A percentile compares a stretch with the other conserved stretches of the same genome.
Conservation (phyloP, 2,888 invertebrate species). For the Pollenia amentaria region DNA sequence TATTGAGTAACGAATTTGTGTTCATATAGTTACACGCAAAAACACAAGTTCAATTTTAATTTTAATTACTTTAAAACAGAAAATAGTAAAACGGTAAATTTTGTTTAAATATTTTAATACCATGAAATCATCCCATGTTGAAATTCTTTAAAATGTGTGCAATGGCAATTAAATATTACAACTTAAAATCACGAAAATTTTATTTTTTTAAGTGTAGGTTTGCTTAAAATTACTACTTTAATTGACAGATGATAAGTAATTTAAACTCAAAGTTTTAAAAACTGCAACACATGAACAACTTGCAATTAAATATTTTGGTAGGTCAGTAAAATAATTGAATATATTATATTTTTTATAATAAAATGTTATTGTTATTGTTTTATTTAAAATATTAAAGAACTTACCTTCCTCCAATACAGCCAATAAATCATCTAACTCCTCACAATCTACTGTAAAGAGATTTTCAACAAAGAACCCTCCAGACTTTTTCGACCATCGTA, state of each 20-base stretch:
- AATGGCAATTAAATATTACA: too few relatives aligned
- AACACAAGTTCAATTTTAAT: background rate
- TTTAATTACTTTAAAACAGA: too few relatives aligned
- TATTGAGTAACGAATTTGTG: too few relatives aligned
- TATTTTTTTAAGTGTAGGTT: background rate
- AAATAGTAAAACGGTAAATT: too few relatives aligned
- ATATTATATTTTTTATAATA: too few relatives aligned
- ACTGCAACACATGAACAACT: slow-evolving; percentile 6
- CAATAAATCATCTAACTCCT: slow-evolving; percentile 95
- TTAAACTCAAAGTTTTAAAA: slow-evolving; percentile 11
- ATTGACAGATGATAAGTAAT: slow-evolving; percentile 26
- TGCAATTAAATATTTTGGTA: slow-evolving; percentile 4
- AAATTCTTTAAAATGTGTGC: too few relatives aligned
- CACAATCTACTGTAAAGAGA: slow-evolving; percentile 97
- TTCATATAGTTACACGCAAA: background rate
- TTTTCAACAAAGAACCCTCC: slow-evolving; percentile 98
- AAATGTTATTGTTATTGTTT: background rate
- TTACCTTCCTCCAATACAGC: slow-evolving; percentile 97
- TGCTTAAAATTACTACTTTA: background rate
- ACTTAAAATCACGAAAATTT: background rate
- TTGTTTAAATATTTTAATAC: too few relatives aligned
- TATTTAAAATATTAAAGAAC: slow-evolving; percentile 50
- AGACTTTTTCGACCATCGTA: slow-evolving; percentile 97
- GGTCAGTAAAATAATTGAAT: slow-evolving; percentile 24
- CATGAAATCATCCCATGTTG: too few relatives aligned